phyloP scores from a whole-genome alignment of 2,113 vertebrate species.

The Lampris incognitus region DNA sequence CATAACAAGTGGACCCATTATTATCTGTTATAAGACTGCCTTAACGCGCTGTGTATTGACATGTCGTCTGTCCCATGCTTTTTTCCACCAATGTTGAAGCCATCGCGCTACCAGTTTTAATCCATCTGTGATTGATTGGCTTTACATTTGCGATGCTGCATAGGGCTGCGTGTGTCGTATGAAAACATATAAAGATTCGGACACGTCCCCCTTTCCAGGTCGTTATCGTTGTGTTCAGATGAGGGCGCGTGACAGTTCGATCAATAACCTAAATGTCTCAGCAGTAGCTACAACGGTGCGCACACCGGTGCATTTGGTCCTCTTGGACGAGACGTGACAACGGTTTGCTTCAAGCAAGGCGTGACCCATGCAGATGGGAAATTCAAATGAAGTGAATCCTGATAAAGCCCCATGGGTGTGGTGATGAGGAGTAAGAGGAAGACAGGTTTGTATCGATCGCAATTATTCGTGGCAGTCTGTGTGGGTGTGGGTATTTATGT shows the following conservation, averaged over 20 bases:
- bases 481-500: neutral
- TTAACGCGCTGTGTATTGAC: no score
- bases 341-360: slow-evolving; percentile 3
- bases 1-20: neutral
- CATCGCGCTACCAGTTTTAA: slow-evolving; percentile 2
- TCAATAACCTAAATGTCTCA: no score
- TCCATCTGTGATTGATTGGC: slow-evolving; percentile 39
- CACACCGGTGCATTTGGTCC: neutral
- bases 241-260: no score
- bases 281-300: neutral
- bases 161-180: slow-evolving; percentile 7
- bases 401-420: slow-evolving; percentile 61
- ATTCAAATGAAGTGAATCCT: slow-evolving; percentile 60
- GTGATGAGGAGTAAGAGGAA: slow-evolving; percentile 28
- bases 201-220: no score
- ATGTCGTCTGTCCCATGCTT: neutral
- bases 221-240: no score
- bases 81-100: neutral
- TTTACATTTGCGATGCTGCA: neutral
- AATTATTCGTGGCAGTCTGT: slow-evolving; percentile 12
- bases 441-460: slow-evolving; percentile 40
- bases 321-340: no score
- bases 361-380: slow-evolving; percentile 38
- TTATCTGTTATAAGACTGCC: neutral
- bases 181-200: no score